Base-by-base conservation (phyloP, 92 coral and sea anemone species). In the Ricordea florida region DNA sequence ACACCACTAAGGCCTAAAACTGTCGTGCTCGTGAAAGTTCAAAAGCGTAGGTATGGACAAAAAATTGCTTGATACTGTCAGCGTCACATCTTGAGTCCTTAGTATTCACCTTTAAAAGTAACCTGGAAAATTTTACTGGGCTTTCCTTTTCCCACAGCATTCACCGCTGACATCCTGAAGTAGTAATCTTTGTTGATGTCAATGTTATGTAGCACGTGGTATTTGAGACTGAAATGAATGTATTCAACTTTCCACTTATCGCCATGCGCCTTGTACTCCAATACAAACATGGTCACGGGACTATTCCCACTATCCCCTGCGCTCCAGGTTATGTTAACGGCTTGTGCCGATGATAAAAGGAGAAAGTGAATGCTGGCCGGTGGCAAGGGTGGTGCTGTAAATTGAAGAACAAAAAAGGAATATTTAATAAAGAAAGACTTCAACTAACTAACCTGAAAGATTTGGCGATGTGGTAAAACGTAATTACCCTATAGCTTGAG, bases 321-420 rank as follows among this genome's bases (percentile, higher is more conserved):
- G 20, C 69, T 60, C 98, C 98, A 94, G 13, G 88, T 71, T 75
- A 94, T 91, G 70, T 94, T 94, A 22, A 94, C 82, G 10, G 97
- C 96, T 0, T 92, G 61, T 7, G 64, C 59, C 47, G 68, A 36
- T 14, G 60, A 46, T 5, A 87, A 66, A 34, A 70, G 24, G 1
- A 9, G 52, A 81, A 91, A 87, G 10, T 41, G 38, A 18, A 94
- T 82, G 55, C 65, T 57, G 24, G 33, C 45, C 1, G 98, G 98
- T 2, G 97, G 92, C 10, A 75, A 82, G 2, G 98, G 98, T 0
- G 97, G 84, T 32, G 83, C 98, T 94, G 68, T 11, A 49, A 32
- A 28, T 35, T 8, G 25, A 41, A 58, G 44, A n/a, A 10, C 44
- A 18, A 34, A 10, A 21, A 7, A 58, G 44, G 2, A 57, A 5